phyloP scores from a whole-genome alignment of 2,113 vertebrate genomes.

The Eulacestoma nigropectus region DNA sequence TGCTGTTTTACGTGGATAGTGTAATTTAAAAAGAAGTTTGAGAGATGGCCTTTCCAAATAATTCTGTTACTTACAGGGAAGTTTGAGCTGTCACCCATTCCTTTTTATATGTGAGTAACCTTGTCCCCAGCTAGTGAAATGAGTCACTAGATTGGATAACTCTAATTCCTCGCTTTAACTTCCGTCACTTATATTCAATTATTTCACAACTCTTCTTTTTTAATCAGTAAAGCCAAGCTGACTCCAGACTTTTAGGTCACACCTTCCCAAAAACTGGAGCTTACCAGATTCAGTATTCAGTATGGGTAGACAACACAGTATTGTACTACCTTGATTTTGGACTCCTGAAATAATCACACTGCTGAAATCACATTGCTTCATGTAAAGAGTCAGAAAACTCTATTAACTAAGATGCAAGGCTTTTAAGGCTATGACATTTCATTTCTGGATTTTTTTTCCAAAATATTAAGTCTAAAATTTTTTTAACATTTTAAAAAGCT shows the following conservation, averaged over 20 bases:
- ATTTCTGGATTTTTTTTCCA: not conserved
- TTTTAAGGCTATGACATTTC: not conserved
- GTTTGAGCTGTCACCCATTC: not conserved
- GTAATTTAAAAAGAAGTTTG: not conserved
- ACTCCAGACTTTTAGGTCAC: not conserved
- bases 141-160: not conserved
- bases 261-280: not conserved
- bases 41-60: not conserved
- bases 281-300: not conserved
- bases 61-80: not conserved
- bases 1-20: not conserved
- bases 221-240: not conserved
- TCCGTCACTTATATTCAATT: not conserved
- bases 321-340: not conserved
- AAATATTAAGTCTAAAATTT: not conserved
- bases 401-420: not conserved
- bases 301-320: not conserved
- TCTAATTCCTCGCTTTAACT: not conserved
- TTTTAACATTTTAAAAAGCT: not conserved
- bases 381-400: not conserved
- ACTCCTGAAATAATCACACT: not conserved
- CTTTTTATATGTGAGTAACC: not conserved
- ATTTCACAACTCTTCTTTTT: constrained; percentile 22
- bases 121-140: not conserved
- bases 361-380: not conserved